Base-by-base conservation (phyloP, 2,797 vertebrate species). In the Megalops cyprinoides region DNA sequence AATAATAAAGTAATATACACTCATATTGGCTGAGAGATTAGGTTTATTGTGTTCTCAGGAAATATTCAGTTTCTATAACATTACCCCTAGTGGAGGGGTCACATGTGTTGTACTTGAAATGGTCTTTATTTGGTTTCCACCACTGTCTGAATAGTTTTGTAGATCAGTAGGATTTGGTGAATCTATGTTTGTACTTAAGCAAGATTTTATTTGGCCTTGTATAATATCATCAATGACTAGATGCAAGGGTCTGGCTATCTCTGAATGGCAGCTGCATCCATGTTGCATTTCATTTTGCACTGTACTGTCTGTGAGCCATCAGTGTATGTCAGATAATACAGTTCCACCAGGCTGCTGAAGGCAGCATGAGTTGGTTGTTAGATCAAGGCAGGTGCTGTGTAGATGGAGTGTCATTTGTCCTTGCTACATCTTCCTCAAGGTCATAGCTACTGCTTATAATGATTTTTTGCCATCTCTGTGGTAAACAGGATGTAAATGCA, bases 71-170 rank as follows among this genome's bases (percentile, higher is more conserved):
- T 7, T 1, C 15, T 78, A 74, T 65, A 82, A 46, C 62, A 49
- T 62, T 79, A 77, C 82, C 85, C 71, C 78, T 85, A 74, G 77
- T 85, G 79, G 77, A 83, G 87, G 88, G 88, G 79, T 90, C n/a
- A 77, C 1, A 37, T 79, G 15, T 80, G 56, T 44, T 42, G 88
- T 78, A 86, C 86, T 56, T 80, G 80, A 86, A 90, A 90, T 87
- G 74, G 82, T 58, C 89, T 90, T 89, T 91, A 91, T 92, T 89
- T 87, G 82, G 82, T 88, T 65, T 77, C 78, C 69, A 87, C 76
- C 73, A 39, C 82, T 84, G 69, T n/a, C 46, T 37, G 76, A 89
- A 86, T 86, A 23, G 77, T 84, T 87, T 88, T 81, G 74, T 76
- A 85, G 85, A 20, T 82, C 85, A 79, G 79, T 71, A 86, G 62